Base-by-base conservation (phyloP, 2,797 vertebrate species). In the Staurois parvus region DNA sequence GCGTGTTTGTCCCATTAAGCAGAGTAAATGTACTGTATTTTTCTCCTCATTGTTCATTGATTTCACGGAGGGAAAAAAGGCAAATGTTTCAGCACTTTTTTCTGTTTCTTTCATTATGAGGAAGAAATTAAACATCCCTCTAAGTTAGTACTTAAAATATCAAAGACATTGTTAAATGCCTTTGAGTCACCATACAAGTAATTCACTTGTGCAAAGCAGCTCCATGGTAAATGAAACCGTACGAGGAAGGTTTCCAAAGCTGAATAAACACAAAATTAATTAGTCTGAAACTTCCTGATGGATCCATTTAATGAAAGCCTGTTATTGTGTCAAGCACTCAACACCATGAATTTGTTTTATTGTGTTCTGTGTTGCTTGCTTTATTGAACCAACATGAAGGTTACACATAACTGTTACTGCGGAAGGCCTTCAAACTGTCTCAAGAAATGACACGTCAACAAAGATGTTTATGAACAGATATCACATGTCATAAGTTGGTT, bases 71-170 rank as follows among this genome's bases (percentile, higher is more conserved):
- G 64, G 52, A 73, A 92, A 89, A 69, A 89, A 91, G 93, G 85
- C 92, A 92, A 90, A 10, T 91, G 89, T 93, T 94, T 92, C 89
- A 90, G 88, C 88, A 81, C 90, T 92, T 90, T 94, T 93, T 89
- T 90, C 88, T 92, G 87, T 89, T 90, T 90, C 88, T 93, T 94
- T 93, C 92, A 93, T 94, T 94, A 94, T 91, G 90, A 94, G 90
- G 89, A 93, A 94, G 91, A 92, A 94, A 95, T 95, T 94, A 94
- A 94, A 95, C 94, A 93, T 93, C 93, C 93, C 93, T 95, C 90
- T 93, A 93, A 94, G 93, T 93, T 92, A 94, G 92, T 94, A 94
- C 93, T 94, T 94, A 94, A 94, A 94, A 94, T 95, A 94, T 95
- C 93, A 94, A 94, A 95, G 94, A 93, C 93, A 94, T 93, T 94